These are phyloP conservation scores for Pentalonia nigronervosa DNA, from an alignment of 1,140 invertebrate species.

Conservation along the genomic window DNA sequence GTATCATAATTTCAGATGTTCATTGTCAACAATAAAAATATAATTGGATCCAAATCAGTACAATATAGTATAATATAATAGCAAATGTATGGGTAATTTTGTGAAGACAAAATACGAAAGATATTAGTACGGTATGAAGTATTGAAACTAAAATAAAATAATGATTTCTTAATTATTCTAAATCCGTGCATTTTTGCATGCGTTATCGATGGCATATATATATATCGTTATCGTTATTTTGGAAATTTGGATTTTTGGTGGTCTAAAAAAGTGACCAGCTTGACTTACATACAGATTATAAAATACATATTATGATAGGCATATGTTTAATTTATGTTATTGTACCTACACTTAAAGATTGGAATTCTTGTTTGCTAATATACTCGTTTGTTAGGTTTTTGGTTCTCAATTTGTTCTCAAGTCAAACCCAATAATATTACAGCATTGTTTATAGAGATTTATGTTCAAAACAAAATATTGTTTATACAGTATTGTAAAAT, in stretches of 20 bases:
- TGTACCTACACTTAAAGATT: too few relatives aligned
- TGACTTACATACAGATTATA: too few relatives aligned
- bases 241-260: background rate
- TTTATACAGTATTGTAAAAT: background rate
- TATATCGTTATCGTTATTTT: too few relatives aligned
- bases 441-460: background rate
- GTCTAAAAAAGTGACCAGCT: background rate
- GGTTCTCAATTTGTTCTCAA: too few relatives aligned
- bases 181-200: too few relatives aligned
- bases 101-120: rapidly evolving
- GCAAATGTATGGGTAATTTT: background rate
- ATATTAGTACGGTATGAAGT: background rate
- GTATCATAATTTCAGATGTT: background rate
- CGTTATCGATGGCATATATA: background rate
- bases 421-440: too few relatives aligned
- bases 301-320: too few relatives aligned
- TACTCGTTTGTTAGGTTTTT: too few relatives aligned
- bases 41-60: background rate
- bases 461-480: background rate
- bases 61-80: too few relatives aligned
- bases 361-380: too few relatives aligned
- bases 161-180: background rate
- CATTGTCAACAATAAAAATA: background rate
- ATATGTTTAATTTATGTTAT: too few relatives aligned
- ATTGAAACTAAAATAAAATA: background rate